phyloP scores from a whole-genome alignment of 1,140 invertebrate genomes.

The Lethrus apterus region DNA sequence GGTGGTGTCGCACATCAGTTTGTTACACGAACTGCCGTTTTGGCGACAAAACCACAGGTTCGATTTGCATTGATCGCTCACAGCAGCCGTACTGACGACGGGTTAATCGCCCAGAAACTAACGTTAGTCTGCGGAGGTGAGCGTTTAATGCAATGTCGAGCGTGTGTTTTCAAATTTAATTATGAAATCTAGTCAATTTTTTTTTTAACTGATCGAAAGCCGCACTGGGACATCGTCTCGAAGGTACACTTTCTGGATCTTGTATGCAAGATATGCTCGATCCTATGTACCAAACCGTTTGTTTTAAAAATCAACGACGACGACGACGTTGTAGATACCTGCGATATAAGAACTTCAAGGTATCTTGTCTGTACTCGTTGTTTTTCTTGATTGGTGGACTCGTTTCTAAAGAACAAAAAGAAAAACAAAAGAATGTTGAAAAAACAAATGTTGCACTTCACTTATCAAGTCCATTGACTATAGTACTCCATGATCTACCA shows the following conservation, averaged over 20 bases:
- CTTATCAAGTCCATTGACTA: slow-evolving; percentile 73
- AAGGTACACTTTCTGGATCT: slow-evolving; percentile 74
- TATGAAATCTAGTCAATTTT: too few species aligned
- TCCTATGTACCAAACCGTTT: slow-evolving; percentile 90
- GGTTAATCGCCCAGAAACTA: too few species aligned
- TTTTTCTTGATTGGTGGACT: slow-evolving; percentile 41
- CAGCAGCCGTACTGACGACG: too few species aligned
- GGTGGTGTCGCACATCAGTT: too few species aligned
- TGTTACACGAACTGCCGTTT: too few species aligned
- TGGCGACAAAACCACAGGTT: too few species aligned
- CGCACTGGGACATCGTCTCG: slow-evolving; percentile 83
- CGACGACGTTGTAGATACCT: slow-evolving; percentile 68
- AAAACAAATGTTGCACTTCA: too few species aligned
- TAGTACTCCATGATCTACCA: slow-evolving; percentile 84
- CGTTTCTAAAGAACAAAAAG: slow-evolving; percentile 24
- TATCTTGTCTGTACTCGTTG: slow-evolving; percentile 57
- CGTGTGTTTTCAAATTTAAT: too few species aligned
- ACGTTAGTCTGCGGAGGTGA: too few species aligned
- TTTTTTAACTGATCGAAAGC: slow-evolving; percentile 66
- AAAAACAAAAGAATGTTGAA: slow-evolving; percentile 1
- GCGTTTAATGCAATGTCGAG: too few species aligned
- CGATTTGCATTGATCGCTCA: too few species aligned
- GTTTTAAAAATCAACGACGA: slow-evolving; percentile 91
- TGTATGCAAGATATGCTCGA: slow-evolving; percentile 75
- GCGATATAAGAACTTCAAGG: slow-evolving; percentile 55